A percentile compares a stretch with the other conserved stretches of the same genome.
Conservation (phyloP, 2,888 invertebrate genomes). For the Protonemura montana region DNA sequence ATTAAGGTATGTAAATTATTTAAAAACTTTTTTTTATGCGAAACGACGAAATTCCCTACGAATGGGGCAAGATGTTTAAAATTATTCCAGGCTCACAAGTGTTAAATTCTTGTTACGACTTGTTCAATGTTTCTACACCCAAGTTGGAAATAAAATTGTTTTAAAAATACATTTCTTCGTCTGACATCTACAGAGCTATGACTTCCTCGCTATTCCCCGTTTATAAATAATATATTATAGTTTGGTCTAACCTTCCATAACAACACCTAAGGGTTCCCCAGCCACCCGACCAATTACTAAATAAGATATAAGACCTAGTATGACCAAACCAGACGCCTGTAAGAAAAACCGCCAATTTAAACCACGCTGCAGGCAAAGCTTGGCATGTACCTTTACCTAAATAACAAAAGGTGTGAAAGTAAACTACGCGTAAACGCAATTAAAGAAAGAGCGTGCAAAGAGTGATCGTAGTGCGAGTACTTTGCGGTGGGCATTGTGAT, state of each 20-base stretch:
- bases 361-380: neutral
- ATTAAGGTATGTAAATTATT: neutral
- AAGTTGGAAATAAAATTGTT: neutral
- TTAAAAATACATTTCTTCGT: neutral
- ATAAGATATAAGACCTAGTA: neutral
- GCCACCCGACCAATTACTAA: neutral
- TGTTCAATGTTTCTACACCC: neutral
- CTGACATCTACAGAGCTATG: neutral
- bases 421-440: neutral
- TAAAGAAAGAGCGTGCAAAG: neutral
- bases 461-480: neutral
- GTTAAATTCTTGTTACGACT: neutral
- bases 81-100: neutral
- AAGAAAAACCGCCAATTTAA: neutral
- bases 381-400: no score
- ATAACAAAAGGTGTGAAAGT: no score
- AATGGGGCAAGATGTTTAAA: neutral
- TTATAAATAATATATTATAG: neutral
- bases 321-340: neutral
- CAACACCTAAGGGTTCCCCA: neutral
- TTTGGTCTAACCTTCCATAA: neutral
- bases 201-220: neutral
- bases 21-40: neutral
- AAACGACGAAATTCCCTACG: neutral
- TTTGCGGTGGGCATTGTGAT: neutral